A percentile compares a stretch with the other conserved stretches of the same genome.
phyloP scores from a whole-genome alignment of 2,888 invertebrate genomes.

The Pseudeuparius sepicola region DNA sequence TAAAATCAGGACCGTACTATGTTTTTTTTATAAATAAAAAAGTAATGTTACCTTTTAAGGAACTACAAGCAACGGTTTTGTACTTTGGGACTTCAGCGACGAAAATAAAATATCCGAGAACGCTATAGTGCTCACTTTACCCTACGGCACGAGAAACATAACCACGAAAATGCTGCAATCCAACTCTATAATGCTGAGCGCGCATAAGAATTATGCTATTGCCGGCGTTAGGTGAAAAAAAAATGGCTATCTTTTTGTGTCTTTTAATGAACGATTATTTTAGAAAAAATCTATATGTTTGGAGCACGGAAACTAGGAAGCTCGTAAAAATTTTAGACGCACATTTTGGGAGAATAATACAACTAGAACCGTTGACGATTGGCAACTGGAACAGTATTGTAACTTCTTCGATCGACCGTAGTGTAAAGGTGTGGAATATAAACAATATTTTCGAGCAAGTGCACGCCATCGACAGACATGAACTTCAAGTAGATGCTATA shows the following conservation, averaged over 20 bases:
- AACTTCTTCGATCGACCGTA: conserved; percentile 94
- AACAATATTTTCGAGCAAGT: conserved; percentile 98
- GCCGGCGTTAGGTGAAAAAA: conserved; percentile 73
- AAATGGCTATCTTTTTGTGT: conserved; percentile 3
- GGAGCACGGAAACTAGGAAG: conserved; percentile 72
- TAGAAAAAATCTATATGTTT: conserved; percentile 83
- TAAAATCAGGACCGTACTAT: too few relatives aligned
- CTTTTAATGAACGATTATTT: too few relatives aligned
- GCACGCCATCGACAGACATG: conserved; percentile 90
- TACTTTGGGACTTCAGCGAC: conserved; percentile 67
- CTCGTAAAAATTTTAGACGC: conserved; percentile 90
- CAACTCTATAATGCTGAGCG: conserved; percentile 87
- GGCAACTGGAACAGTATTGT: conserved; percentile 90
- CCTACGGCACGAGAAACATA: conserved; percentile 86
- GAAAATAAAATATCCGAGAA: conserved; percentile 39
- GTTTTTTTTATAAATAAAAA: too few relatives aligned
- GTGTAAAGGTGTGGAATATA: conserved; percentile 98
- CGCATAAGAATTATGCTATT: conserved; percentile 82
- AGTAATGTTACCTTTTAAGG: too few relatives aligned
- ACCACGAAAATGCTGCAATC: conserved; percentile 84
- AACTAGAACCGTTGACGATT: conserved; percentile 75
- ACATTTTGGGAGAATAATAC: conserved; percentile 93
- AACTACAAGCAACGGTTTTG: conserved; percentile 74
- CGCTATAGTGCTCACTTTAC: conserved; percentile 60
- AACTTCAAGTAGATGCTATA: conserved; percentile 87